Evolutionary conservation across 2,113 vertebrate species (phyloP).

Genomic region (Eubucco bourcierii): DNA sequence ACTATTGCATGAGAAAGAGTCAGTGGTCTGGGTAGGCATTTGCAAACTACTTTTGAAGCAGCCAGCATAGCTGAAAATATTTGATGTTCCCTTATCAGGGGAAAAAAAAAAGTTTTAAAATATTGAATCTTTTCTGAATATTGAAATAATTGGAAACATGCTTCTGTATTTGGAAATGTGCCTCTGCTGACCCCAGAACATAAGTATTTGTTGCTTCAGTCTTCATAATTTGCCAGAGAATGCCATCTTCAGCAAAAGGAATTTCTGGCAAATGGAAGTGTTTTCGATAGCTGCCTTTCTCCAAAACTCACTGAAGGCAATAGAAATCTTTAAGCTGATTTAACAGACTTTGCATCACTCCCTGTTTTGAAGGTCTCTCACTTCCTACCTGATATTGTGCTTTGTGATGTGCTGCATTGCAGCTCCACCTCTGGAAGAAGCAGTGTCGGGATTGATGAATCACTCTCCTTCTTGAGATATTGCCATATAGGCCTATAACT

Average conservation of each 20-base stretch:
- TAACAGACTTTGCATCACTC: neutral
- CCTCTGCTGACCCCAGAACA: neutral
- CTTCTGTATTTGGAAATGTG: neutral
- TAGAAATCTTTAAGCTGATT: neutral
- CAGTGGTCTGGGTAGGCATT: neutral
- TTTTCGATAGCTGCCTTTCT: neutral
- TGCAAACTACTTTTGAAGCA: neutral
- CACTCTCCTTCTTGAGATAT: conserved; percentile 49
- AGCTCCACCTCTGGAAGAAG: conserved; percentile 23
- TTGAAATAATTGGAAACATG: no score
- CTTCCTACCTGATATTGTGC: neutral
- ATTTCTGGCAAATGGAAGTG: neutral
- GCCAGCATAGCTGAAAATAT: neutral
- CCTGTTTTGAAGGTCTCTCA: neutral
- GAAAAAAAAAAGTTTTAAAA: no score
- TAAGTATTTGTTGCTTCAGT: neutral
- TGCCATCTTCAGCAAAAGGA: neutral
- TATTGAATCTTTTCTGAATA: no score
- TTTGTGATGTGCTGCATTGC: conserved; percentile 55
- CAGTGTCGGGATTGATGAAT: conserved; percentile 48
- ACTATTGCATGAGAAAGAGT: neutral
- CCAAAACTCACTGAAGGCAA: neutral
- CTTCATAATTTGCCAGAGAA: neutral
- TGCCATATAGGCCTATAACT: conserved; percentile 22
- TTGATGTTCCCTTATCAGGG: neutral